phyloP scores from a whole-genome alignment of 2,113 vertebrate genomes.

The Lutjanus erythropterus region DNA sequence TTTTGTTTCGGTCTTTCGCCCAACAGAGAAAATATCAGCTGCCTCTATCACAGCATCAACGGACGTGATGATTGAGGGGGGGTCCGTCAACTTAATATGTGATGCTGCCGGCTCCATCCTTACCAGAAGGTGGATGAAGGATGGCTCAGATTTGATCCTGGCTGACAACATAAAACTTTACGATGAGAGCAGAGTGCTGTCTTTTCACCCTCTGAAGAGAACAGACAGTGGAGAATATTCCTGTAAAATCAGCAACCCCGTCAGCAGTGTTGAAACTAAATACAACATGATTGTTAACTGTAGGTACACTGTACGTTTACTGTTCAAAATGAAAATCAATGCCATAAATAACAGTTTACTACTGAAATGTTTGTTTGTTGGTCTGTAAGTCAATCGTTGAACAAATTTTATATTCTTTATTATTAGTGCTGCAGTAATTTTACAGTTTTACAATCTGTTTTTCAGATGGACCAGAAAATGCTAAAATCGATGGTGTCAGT shows the following conservation, averaged over 20 bases:
- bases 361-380: not conserved
- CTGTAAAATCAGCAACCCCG: constrained; percentile 61
- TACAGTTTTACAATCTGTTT: constrained; percentile 32
- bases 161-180: constrained; percentile 36
- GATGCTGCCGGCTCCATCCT: constrained; percentile 14
- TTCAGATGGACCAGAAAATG: constrained; percentile 77
- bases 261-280: not conserved
- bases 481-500: constrained; percentile 47
- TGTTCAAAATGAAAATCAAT: not conserved
- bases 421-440: not conserved
- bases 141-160: constrained; percentile 33
- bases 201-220: constrained; percentile 38
- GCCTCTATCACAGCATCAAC: constrained; percentile 15
- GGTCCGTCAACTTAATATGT: constrained; percentile 64
- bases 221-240: constrained; percentile 60
- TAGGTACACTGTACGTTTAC: constrained; percentile 34
- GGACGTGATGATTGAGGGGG: constrained; percentile 26
- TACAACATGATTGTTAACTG: constrained; percentile 52
- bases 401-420: not conserved
- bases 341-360: not conserved
- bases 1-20: constrained; percentile 10
- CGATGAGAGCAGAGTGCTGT: constrained; percentile 49
- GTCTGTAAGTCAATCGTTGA: not conserved
- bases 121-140: constrained; percentile 59
- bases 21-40: constrained; percentile 56